A percentile compares a stretch with the other conserved stretches of the same genome.
phyloP scores from a whole-genome alignment of 2,888 invertebrate species.

The Nomada ruficornis region DNA sequence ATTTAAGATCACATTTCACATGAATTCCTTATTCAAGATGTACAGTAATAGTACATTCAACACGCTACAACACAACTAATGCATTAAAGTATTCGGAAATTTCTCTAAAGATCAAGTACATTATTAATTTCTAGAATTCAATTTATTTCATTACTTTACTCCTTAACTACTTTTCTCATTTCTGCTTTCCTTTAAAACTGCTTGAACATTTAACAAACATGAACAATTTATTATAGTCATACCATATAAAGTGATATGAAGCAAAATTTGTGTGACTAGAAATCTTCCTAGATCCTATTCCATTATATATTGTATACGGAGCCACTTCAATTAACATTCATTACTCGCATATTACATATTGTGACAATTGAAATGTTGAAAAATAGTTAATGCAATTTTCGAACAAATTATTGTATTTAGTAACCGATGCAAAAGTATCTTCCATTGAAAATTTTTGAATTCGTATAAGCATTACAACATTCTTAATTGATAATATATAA shows the following conservation, averaged over 20 bases:
- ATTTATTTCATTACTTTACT: constrained; percentile 18
- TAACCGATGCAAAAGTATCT: constrained; percentile 56
- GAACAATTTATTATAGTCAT: constrained; percentile 26
- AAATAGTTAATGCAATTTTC: constrained; percentile 24
- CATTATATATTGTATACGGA: constrained; percentile 20
- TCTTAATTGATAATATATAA: constrained; percentile 25
- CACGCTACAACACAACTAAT: constrained; percentile 25
- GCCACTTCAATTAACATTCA: constrained; percentile 21
- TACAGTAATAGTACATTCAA: constrained; percentile 32
- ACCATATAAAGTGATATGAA: constrained; percentile 12
- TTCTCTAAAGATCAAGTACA: constrained; percentile 18
- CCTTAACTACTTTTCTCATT: constrained; percentile 21
- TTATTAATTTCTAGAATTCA: constrained; percentile 16
- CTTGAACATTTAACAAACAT: constrained; percentile 35
- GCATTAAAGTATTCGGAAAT: constrained; percentile 28
- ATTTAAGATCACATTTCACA: constrained; percentile 44
- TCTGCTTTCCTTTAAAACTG: constrained; percentile 21
- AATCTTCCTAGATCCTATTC: constrained; percentile 17
- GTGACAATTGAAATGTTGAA: constrained; percentile 34
- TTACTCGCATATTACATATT: constrained; percentile 5
- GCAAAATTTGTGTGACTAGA: constrained; percentile 45
- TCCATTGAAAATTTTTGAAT: constrained; percentile 47
- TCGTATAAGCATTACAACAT: constrained; percentile 36
- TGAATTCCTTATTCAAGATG: constrained; percentile 46
- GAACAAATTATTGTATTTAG: constrained; percentile 48